phyloP scores from a whole-genome alignment of 1,140 invertebrate genomes.

The Himalopsyche phryganea region DNA sequence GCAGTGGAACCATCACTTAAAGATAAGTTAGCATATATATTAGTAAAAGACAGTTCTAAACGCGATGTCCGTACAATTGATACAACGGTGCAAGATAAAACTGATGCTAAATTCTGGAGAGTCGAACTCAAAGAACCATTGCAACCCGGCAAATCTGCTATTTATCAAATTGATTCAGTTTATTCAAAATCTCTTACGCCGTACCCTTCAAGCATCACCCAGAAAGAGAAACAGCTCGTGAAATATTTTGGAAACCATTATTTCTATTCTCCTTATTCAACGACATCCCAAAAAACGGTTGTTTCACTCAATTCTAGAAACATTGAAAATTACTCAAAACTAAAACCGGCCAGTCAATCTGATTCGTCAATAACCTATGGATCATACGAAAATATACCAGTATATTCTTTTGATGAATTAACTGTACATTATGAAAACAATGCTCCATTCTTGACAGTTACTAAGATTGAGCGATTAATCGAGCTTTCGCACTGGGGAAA shows the following conservation, averaged over 20 bases:
- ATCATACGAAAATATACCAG: slow-evolving; percentile 72
- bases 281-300: slow-evolving; percentile 75
- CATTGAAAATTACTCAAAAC: slow-evolving; percentile 82
- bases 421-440: slow-evolving; percentile 95
- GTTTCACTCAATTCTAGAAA: slow-evolving; percentile 73
- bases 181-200: slow-evolving; percentile 73
- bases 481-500: slow-evolving; percentile 99
- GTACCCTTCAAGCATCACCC: slow-evolving; percentile 83
- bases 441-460: slow-evolving; percentile 90
- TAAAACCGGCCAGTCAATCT: slow-evolving; percentile 76
- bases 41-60: slow-evolving; percentile 63
- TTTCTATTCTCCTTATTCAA: slow-evolving; percentile 78
- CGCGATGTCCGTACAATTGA: slow-evolving; percentile 59
- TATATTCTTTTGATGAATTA: slow-evolving; percentile 61
- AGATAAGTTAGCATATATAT: slow-evolving; percentile 69
- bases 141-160: slow-evolving; percentile 56
- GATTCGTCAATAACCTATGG: slow-evolving; percentile 84
- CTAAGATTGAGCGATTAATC: slow-evolving; percentile 78
- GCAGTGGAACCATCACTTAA: slow-evolving; percentile 63
- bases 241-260: slow-evolving; percentile 82
- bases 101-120: slow-evolving; percentile 56
- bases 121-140: slow-evolving; percentile 63
- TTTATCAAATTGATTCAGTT: slow-evolving; percentile 70
- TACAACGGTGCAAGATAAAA: slow-evolving; percentile 52
- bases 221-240: slow-evolving; percentile 92